Conservation (phyloP, 1,140 invertebrate genomes). For the Drosophila lini region DNA sequence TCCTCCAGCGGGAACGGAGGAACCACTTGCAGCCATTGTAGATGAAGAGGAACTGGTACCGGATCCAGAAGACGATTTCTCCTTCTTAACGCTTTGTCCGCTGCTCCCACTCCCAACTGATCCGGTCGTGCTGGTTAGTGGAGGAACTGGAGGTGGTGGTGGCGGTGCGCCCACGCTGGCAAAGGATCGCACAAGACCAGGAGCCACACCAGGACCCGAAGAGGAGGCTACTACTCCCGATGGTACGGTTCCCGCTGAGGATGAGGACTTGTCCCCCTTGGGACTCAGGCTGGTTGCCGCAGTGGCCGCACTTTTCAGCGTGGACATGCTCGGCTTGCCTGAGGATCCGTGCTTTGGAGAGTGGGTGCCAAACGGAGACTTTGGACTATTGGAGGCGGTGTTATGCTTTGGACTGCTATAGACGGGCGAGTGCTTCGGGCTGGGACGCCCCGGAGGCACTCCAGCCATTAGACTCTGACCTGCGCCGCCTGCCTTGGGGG, state of each 20-base stretch:
- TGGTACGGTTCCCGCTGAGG: constrained; percentile 30
- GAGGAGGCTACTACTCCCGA: constrained; percentile 17
- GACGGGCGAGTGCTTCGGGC: constrained; percentile 91
- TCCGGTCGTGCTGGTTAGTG: constrained; percentile 39
- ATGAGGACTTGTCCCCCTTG: constrained; percentile 79
- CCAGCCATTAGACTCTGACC: constrained; percentile 51
- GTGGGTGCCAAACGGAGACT: constrained; percentile 87
- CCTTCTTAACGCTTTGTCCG: constrained; percentile 34
- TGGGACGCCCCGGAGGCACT: constrained; percentile 87
- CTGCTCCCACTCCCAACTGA: not conserved
- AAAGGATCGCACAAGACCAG: constrained; percentile 57
- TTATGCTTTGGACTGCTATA: constrained; percentile 91
- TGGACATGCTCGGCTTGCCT: constrained; percentile 95
- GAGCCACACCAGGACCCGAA: constrained; percentile 26
- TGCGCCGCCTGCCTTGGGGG: constrained; percentile 86
- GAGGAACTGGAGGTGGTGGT: constrained; percentile 59
- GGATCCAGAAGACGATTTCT: constrained; percentile 29
- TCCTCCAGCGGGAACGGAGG: constrained; percentile 11
- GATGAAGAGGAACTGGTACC: constrained; percentile 30
- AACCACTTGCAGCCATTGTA: constrained; percentile 7
- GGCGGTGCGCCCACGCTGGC: constrained; percentile 47
- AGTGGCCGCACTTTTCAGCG: constrained; percentile 90
- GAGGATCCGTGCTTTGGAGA: constrained; percentile 91
- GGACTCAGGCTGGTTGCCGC: constrained; percentile 81
- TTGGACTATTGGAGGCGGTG: constrained; percentile 86